Evolutionary conservation across 2,797 vertebrate genomes (phyloP).

Genomic region (Craterocephalus amniculus): DNA sequence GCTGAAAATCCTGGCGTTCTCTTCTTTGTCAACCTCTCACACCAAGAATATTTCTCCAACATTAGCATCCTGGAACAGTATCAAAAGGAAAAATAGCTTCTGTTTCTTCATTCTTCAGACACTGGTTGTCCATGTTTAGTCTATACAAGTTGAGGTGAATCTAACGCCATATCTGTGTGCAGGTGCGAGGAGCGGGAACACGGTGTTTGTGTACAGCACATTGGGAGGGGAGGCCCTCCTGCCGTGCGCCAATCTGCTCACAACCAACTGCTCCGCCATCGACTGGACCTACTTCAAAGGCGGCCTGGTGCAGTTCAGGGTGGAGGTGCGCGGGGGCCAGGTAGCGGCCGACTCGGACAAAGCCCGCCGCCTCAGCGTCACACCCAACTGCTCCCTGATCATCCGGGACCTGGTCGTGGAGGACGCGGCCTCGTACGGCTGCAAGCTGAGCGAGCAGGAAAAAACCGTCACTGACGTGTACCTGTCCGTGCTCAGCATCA

Average conservation of each 20-base stretch:
- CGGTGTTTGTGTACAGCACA: slow-evolving; percentile 44
- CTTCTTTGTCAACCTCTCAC: too few species aligned
- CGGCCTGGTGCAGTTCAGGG: rapidly evolving
- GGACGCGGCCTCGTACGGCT: slow-evolving; percentile 52
- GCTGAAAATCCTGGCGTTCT: too few species aligned
- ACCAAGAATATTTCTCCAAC: too few species aligned
- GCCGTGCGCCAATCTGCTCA: background rate
- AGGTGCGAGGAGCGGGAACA: slow-evolving; percentile 10
- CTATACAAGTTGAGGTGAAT: too few species aligned
- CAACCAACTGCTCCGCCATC: slow-evolving; percentile 33
- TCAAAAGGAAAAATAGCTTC: too few species aligned
- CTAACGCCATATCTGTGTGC: too few species aligned
- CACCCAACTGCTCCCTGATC: slow-evolving; percentile 48
- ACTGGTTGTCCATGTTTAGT: too few species aligned
- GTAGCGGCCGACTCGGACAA: background rate
- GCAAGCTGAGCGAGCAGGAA: rapidly evolving
- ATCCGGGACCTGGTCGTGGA: slow-evolving; percentile 11
- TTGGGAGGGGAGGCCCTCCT: slow-evolving; percentile 10
- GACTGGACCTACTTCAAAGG: slow-evolving; percentile 60
- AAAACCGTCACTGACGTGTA: slow-evolving; percentile 12
- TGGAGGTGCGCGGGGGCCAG: slow-evolving; percentile 7
- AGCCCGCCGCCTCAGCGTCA: slow-evolving; percentile 21
- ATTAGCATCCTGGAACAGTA: too few species aligned
- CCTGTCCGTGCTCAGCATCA: slow-evolving; percentile 56
- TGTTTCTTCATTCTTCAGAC: too few species aligned